Evolutionary conservation across 2,797 vertebrate species (phyloP), one percentile per base, ranked within the genome.

Genomic region (Aulostomus chinensis): DNA sequence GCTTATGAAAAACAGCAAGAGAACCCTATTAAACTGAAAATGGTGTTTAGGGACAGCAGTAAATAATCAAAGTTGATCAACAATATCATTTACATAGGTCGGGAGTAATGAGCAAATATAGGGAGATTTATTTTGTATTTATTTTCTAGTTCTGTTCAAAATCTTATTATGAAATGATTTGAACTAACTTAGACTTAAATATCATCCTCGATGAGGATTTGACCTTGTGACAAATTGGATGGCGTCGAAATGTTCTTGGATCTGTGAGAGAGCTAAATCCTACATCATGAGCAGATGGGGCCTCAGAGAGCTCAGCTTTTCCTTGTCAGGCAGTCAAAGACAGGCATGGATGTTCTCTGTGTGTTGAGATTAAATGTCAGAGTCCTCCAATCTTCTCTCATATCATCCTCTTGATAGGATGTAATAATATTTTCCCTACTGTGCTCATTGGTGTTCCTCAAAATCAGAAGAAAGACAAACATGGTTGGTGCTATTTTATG

Each of bases 291-390:
- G 48, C 59, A 68, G 68, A 72, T 58, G 46, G 66, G 45, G 36
- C 60, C 47, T 49, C 21, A 48, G 35, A 66, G 58, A 62, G 47
- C 64, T 77, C 57, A 58, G 53, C 31, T 51, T 68, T 60, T 59
- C 33, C 35, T 56, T 63, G 53, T 76, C 81, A 76, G 65, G 59
- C 64, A 41, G 40, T 68, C 48, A 68, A 73, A 77, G 60, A 74
- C 36, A 50, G 58, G 45, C 63, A 45, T 40, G 50, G 47, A 31
- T 29, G 14, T 54, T 70, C 59, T 70, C 50, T 69, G 25, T 55
- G 33, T 1, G 7, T 54, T 61, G 34, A 67, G 56, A 78, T 76
- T 71, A 82, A 73, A 73, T 73, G 63, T 77, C 66, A 49, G 25
- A 65, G 52, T 41, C 39, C 35, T 68, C 45, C 43, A 54, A 54